Evolutionary conservation across 2,888 invertebrate genomes (phyloP).

Genomic region (Drosophila kambysellisi): DNA sequence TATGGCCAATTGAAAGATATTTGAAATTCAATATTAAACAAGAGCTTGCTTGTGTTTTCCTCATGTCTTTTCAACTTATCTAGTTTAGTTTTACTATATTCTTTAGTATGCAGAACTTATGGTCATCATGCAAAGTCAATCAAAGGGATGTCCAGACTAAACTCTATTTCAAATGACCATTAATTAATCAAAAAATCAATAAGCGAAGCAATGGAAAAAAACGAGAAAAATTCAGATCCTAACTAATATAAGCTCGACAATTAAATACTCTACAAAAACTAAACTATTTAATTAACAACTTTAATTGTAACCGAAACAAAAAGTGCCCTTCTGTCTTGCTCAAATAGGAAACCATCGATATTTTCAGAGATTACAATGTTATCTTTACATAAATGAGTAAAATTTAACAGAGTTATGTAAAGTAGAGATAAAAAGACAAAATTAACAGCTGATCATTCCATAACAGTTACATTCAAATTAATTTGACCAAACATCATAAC

Average conservation of each 20-base stretch:
- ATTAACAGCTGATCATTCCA: too few species aligned
- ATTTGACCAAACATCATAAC: too few species aligned
- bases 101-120: neutral
- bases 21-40: constrained; percentile 14
- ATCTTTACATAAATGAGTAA: too few species aligned
- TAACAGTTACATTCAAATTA: too few species aligned
- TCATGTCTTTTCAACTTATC: too few species aligned
- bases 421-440: too few species aligned
- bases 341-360: too few species aligned
- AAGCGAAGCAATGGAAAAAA: neutral
- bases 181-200: constrained; percentile 34
- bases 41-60: neutral
- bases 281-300: too few species aligned
- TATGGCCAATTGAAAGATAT: constrained; percentile 19
- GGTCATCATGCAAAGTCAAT: neutral
- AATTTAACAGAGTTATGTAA: too few species aligned
- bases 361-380: too few species aligned
- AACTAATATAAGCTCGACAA: neutral
- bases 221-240: neutral
- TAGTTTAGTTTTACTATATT: neutral
- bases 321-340: too few species aligned
- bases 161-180: neutral
- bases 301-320: too few species aligned
- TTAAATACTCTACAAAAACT: neutral
- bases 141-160: neutral